Evolutionary conservation across 2,888 invertebrate genomes (phyloP).

Genomic region (Dryococelus australis): DNA sequence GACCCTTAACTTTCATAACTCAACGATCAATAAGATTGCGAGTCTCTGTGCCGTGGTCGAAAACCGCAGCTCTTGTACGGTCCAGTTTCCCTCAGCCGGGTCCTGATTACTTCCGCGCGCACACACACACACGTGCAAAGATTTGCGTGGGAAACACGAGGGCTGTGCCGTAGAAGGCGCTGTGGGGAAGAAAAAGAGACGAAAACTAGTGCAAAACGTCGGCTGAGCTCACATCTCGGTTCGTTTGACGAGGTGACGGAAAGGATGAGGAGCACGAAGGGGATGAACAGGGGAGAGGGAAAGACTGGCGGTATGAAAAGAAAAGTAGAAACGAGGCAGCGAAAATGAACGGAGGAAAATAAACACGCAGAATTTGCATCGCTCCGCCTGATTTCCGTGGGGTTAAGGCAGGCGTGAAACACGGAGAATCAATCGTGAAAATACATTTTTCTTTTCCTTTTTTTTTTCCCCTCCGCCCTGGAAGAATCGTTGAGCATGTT

Average conservation of each 20-base stretch:
- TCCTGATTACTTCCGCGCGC: not conserved
- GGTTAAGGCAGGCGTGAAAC: constrained; percentile 16
- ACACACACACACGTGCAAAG: not conserved
- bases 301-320: not conserved
- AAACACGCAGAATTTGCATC: not conserved
- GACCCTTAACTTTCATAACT: too few species aligned
- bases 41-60: too few species aligned
- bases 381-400: not conserved
- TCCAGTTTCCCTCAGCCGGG: too few species aligned
- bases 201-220: not conserved
- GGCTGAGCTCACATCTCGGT: not conserved
- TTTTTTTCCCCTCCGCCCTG: too few species aligned
- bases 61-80: too few species aligned
- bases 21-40: too few species aligned
- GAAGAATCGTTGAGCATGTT: not conserved
- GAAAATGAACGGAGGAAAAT: not conserved
- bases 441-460: not conserved
- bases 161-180: not conserved
- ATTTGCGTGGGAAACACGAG: not conserved
- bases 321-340: not conserved
- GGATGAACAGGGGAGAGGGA: not conserved
- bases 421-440: not conserved
- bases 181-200: not conserved
- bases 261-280: not conserved
- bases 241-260: not conserved